Evolutionary conservation across 1,140 invertebrate genomes (phyloP), one percentile per base, ranked within the genome.

Genomic region (Gonatopus flavifemur): DNA sequence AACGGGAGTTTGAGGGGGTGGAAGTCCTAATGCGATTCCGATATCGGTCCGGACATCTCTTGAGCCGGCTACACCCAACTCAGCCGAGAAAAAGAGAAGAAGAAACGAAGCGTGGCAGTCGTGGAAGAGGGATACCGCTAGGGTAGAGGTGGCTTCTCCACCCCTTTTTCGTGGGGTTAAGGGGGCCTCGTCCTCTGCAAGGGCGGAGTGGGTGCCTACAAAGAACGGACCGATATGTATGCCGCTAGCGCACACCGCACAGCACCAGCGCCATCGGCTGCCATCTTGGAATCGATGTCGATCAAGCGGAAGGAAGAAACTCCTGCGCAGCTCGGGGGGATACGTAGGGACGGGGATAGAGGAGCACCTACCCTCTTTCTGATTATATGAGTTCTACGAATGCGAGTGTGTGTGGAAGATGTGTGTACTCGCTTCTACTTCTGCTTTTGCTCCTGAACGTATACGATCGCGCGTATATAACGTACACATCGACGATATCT

Each of bases 201-300:
- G 59, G 59, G 60, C 60, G 59, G 59, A 57, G 52, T 61, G 57
- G 52, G n/a, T n/a, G n/a, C 59, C 5, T 18, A 49, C 51, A 53
- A 46, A 60, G 59, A 66, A 64, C 59, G 62, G 62, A 56, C 59
- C 62, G 64, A 66, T 66, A 65, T 62, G 63, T 65, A 65, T 65
- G 63, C 61, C 48, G 58, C 49, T 55, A 54, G 52, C 61, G 61
- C 62, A 62, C 44, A 38, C 25, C 53, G n/a, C n/a, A n/a, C n/a
- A n/a, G n/a, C n/a, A n/a, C n/a, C n/a, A n/a, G 36, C 24, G 42
- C 49, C 35, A 41, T 49, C 51, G 25, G 49, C 55, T 67, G 66
- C 72, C 72, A 74, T 76, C 69, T 72, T 73, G 69, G 61, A 72
- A 66, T 66, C 64, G 62, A 65, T 63, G 66, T 71, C 61, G 70